A percentile compares a stretch with the other conserved stretches of the same genome.
phyloP scores from a whole-genome alignment of 2,113 vertebrate species.

The Corydoras maculifer region DNA sequence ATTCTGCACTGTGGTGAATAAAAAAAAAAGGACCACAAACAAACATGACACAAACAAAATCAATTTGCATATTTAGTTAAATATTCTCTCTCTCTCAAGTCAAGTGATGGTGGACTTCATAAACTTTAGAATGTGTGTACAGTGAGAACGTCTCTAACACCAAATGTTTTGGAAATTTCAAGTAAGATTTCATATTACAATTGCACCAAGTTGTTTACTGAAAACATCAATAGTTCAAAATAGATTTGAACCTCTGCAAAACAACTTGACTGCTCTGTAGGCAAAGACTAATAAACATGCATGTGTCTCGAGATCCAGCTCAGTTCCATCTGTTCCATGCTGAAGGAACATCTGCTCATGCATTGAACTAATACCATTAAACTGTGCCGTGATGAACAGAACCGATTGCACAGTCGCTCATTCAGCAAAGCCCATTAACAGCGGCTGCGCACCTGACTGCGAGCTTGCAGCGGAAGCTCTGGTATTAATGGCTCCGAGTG shows the following conservation, averaged over 20 bases:
- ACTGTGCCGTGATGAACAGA: slow-evolving; percentile 42
- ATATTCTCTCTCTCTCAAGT: too few species aligned
- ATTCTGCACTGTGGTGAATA: not conserved
- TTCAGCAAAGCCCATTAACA: slow-evolving; percentile 23
- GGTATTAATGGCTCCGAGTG: slow-evolving; percentile 59
- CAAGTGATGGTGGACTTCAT: too few species aligned
- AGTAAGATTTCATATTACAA: not conserved
- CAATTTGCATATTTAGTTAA: too few species aligned
- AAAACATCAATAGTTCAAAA: not conserved
- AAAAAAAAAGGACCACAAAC: not conserved
- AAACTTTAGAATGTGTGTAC: too few species aligned
- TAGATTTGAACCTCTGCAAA: not conserved
- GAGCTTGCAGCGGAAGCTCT: slow-evolving; percentile 54
- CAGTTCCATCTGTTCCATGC: slow-evolving; percentile 34
- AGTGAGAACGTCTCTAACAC: too few species aligned
- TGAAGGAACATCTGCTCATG: slow-evolving; percentile 29
- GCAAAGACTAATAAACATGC: slow-evolving; percentile 19
- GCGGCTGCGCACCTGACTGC: slow-evolving; percentile 34
- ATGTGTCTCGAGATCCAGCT: slow-evolving; percentile 6
- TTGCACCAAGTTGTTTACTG: not conserved
- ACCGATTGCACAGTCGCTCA: slow-evolving; percentile 32
- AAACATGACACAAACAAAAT: too few species aligned
- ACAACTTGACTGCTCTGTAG: slow-evolving; percentile 3
- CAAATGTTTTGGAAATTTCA: not conserved
- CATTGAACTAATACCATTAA: slow-evolving; percentile 30